Evolutionary conservation across 30 jellyfish, hydroid and myxozoan species (phyloP).

Genomic region (Hydractinia echinata): DNA sequence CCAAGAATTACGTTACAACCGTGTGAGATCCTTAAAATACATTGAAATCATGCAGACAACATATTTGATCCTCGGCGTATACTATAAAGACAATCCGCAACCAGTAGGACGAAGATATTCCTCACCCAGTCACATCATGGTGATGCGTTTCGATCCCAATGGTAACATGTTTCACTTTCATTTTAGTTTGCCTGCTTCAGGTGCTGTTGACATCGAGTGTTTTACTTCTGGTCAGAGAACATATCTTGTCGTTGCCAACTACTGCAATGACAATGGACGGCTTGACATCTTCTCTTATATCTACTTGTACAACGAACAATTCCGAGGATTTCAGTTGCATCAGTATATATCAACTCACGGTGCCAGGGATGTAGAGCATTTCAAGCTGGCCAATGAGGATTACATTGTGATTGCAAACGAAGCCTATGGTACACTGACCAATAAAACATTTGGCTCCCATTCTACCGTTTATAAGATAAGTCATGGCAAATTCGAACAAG

Average conservation of each 20-base stretch:
- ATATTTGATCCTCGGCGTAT: constrained; percentile 50
- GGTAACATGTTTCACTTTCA: constrained; percentile 41
- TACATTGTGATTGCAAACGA: constrained; percentile 62
- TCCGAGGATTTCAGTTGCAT: constrained; percentile 13
- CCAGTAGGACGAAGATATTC: background rate
- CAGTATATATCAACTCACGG: constrained; percentile 70
- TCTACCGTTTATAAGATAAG: constrained; percentile 44
- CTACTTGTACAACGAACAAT: constrained; percentile 34
- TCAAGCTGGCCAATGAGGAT: constrained; percentile 26
- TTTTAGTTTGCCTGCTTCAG: constrained; percentile 44
- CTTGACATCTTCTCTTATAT: constrained; percentile 42
- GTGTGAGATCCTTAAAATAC: constrained; percentile 55
- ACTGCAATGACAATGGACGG: constrained; percentile 31
- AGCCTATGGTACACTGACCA: constrained; percentile 29
- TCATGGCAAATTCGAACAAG: constrained; percentile 34
- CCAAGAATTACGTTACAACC: constrained; percentile 31
- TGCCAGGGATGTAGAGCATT: constrained; percentile 58
- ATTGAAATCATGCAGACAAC: constrained; percentile 26
- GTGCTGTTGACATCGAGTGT: constrained; percentile 60
- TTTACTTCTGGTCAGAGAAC: constrained; percentile 8
- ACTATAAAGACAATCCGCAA: background rate
- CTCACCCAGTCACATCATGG: constrained; percentile 44
- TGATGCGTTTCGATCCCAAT: constrained; percentile 33
- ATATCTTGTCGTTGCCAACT: constrained; percentile 48
- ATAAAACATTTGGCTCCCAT: constrained; percentile 26